Percentiles rank a stretch among this genome's conserved stretches.
phyloP scores from a whole-genome alignment of 2,113 vertebrate species.

The Ictalurus furcatus region DNA sequence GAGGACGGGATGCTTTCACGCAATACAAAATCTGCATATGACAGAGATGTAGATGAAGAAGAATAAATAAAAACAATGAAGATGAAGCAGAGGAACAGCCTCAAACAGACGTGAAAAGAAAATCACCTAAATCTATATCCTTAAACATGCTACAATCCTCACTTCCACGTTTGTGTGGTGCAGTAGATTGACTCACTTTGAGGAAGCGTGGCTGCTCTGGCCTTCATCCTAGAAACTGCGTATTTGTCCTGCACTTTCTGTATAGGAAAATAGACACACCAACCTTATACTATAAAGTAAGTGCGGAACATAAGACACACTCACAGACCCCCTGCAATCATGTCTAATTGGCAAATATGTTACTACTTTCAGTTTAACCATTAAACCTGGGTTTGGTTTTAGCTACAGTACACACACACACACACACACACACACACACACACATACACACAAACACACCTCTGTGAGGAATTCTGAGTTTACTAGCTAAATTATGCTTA shows the following conservation, averaged over 20 bases:
- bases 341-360: slow-evolving; percentile 38
- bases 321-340: slow-evolving; percentile 15
- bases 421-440: slow-evolving; percentile 27
- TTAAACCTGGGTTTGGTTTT: slow-evolving; percentile 29
- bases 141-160: neutral
- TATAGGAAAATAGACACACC: slow-evolving; percentile 35
- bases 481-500: neutral
- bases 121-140: neutral
- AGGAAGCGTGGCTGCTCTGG: slow-evolving; percentile 77
- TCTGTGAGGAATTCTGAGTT: neutral
- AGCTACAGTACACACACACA: neutral
- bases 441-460: neutral
- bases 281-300: neutral
- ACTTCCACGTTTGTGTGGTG: neutral
- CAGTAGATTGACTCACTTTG: slow-evolving; percentile 80
- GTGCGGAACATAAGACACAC: neutral
- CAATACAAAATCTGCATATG: slow-evolving; percentile 78
- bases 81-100: neutral
- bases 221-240: slow-evolving; percentile 70
- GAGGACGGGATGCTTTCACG: slow-evolving; percentile 70
- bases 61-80: neutral
- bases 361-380: slow-evolving; percentile 36
- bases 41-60: neutral
- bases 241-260: slow-evolving; percentile 88
- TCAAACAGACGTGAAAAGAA: neutral